These are phyloP conservation scores for Kryptolebias ocellatus DNA, from an alignment of 2,797 vertebrate species.

Conservation along the genomic window DNA sequence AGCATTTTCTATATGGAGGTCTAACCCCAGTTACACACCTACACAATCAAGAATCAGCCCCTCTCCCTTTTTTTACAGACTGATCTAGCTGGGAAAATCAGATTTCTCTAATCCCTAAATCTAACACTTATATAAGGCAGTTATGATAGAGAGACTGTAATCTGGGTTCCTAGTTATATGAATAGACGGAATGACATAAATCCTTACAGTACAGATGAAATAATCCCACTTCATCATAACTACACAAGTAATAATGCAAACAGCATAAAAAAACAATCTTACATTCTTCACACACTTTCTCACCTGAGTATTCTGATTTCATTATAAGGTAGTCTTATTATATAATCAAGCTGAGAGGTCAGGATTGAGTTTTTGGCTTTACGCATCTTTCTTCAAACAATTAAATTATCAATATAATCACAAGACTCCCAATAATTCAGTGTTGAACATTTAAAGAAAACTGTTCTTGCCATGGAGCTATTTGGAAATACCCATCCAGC, in stretches of 20 bases:
- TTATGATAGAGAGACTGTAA: constrained; percentile 22
- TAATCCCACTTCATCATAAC: constrained; percentile 10
- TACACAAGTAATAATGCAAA: constrained; percentile 22
- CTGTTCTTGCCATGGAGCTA: too few relatives aligned
- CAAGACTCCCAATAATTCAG: too few relatives aligned
- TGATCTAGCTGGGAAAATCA: neutral
- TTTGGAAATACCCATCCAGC: too few relatives aligned
- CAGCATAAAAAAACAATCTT: constrained; percentile 12
- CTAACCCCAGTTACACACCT: constrained; percentile 4
- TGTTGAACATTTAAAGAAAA: too few relatives aligned
- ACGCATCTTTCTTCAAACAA: too few relatives aligned
- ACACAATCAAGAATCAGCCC: neutral
- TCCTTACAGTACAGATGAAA: constrained; percentile 23
- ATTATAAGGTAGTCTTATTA: too few relatives aligned
- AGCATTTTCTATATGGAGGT: constrained; percentile 4
- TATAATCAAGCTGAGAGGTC: too few relatives aligned
- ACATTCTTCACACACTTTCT: too few relatives aligned
- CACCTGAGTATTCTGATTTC: too few relatives aligned
- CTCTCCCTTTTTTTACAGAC: neutral
- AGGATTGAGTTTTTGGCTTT: too few relatives aligned
- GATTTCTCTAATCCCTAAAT: constrained; percentile 7
- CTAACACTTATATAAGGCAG: constrained; percentile 4
- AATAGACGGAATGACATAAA: constrained; percentile 21
- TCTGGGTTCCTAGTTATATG: constrained; percentile 14
- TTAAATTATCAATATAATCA: too few relatives aligned